Evolutionary conservation across 2,888 invertebrate species (phyloP), one percentile per base, ranked within the genome.

Genomic region (Uloborus plumipes): DNA sequence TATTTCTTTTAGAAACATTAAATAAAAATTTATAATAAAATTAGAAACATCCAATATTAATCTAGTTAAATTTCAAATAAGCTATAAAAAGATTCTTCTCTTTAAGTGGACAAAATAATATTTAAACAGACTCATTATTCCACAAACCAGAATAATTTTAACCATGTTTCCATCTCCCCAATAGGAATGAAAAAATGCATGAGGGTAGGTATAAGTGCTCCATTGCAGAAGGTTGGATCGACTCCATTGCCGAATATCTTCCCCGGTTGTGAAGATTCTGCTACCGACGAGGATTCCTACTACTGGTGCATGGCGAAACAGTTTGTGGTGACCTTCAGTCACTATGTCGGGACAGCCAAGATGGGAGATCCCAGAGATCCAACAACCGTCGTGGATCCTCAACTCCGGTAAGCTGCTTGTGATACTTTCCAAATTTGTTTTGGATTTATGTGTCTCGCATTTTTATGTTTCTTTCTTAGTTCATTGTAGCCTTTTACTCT

Each of bases 261-360:
- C 18, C 85, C 85, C 14, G 82, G 72, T 11, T 85, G 85, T 61
- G 73, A 84, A 22, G 9, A 51, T 0, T 59, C 69, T 22, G 14
- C 11, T 0, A 13, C 80, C 9, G 84, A 82, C 31, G 83, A 83
- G 0, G 70, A 80, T 14, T 14, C 26, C 1, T 85, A 85, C 39
- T 13, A 84, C 18, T 22, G 55, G 49, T 85, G 85, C 51, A 59
- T 84, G n/a, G 75, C 64, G 2, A 58, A 58, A 13, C 55, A 22
- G 0, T 84, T 80, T 50, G 76, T 79, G 9, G 49, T 65, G 11
- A 84, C 89, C 59, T 89, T 90, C 14, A 91, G 91, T 86, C 91
- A 91, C 85, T 91, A 91, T 7, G 90, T 90, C 3, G 90, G 91
- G 80, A 91, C 91, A 1, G 89, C 89, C 85, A 90, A 90, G 87